Base-by-base conservation (phyloP, 2,113 vertebrate species). In the Menura novaehollandiae region DNA sequence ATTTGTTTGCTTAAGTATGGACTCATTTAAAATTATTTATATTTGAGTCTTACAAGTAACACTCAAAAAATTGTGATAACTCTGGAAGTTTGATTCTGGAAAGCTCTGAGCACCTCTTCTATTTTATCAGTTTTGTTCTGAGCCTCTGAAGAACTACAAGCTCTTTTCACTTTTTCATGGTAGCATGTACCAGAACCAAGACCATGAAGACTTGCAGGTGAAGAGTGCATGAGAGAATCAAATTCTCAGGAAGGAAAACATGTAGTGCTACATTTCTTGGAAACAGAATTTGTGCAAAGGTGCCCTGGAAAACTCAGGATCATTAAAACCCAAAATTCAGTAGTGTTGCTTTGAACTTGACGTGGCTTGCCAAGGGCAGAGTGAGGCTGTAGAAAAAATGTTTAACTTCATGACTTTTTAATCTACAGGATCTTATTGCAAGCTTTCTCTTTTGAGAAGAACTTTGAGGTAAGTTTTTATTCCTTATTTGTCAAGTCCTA, bases 341-440 rank as follows among this genome's bases (percentile, higher is more conserved):
- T 41, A 21, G 23, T 35, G 11, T 27, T 72, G 15, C 66, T 91
- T 85, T 74, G 84, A 79, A 91, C 51, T 47, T 91, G 22, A 69
- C 28, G 67, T 64, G 69, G 10, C 59, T 79, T 91, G 53, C 56
- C 41, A 85, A 67, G n/a, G 63, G 32, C 58, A 86, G 91, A 94
- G 44, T 47, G 60, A 89, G 10, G 12, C 12, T 89, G 43, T 43
- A 46, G 66, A 55, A 73, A 92, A 71, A 66, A 18, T 13, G 9
- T 60, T 81, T 91, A 62, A 82, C 33, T 53, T 55, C 33, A 73
- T 59, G 59, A 64, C 22, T 97, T 93, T 98, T 97, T 95, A 51
- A 96, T 86, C 91, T 91, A 84, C 94, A 99, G 99, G 98, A 95
- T 98, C 97, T 97, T 97, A 98, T 83, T 99, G 98, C 92, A 98